Percentiles rank a stretch among this genome's conserved stretches.
Evolutionary conservation across 2,113 vertebrate genomes (phyloP).

Genomic region (Heloderma charlesbogerti): DNA sequence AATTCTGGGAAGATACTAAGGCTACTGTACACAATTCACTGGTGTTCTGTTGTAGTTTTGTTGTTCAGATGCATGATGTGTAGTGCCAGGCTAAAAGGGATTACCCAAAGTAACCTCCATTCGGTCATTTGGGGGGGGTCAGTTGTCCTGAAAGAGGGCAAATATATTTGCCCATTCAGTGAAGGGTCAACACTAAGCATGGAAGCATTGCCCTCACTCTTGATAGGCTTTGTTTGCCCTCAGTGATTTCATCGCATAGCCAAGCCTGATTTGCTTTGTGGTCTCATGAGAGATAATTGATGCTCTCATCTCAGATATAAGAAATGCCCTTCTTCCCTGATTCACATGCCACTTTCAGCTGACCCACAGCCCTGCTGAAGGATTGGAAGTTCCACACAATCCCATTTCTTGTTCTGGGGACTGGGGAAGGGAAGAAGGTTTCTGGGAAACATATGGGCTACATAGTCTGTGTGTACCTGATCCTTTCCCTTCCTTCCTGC

Average conservation of each 20-base stretch:
- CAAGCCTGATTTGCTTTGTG: neutral
- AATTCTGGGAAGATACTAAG: neutral
- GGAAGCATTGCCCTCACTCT: neutral
- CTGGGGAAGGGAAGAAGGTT: neutral
- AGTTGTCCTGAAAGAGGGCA: neutral
- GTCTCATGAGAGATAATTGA: neutral
- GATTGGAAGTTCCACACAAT: neutral
- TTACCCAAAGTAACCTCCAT: neutral
- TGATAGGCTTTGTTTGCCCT: neutral
- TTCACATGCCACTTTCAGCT: neutral
- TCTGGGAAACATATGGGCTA: neutral
- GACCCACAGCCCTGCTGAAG: neutral
- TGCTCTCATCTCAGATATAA: neutral
- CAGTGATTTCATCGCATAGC: neutral
- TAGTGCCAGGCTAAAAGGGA: neutral
- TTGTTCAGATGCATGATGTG: neutral
- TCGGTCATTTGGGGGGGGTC: neutral
- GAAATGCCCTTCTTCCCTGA: neutral
- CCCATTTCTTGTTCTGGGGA: neutral
- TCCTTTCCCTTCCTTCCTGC: neutral
- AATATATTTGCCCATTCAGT: neutral
- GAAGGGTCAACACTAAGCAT: neutral
- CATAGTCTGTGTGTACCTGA: neutral
- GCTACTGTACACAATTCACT: neutral
- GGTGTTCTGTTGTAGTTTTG: neutral